Conservation (phyloP, 2,888 invertebrate genomes). For the Tenthredo scrophulariae region DNA sequence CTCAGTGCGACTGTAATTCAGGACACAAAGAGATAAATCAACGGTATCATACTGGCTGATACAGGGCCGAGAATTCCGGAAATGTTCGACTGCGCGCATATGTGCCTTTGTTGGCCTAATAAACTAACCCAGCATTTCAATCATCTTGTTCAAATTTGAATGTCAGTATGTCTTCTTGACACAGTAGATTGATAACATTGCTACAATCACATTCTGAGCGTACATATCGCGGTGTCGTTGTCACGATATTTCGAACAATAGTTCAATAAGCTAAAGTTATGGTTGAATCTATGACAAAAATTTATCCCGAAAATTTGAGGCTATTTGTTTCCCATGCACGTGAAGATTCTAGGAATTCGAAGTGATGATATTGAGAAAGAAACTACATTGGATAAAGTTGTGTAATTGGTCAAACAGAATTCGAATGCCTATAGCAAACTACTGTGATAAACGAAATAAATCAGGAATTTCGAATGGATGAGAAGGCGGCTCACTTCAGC, state of each 20-base stretch:
- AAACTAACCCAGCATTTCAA: constrained; percentile 31
- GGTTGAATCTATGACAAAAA: not conserved
- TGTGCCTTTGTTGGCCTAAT: constrained; percentile 24
- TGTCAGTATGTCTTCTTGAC: constrained; percentile 11
- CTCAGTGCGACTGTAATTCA: constrained; percentile 32
- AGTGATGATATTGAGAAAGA: constrained; percentile 4
- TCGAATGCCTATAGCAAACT: not conserved
- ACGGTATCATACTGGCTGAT: constrained; percentile 49
- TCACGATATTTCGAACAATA: not conserved
- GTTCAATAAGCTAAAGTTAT: not conserved
- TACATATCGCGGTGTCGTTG: not conserved
- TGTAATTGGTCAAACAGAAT: not conserved
- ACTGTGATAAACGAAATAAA: not conserved
- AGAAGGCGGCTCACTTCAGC: not conserved
- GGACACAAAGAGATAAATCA: constrained; percentile 44
- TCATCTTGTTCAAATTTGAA: constrained; percentile 10
- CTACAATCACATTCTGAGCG: not conserved
- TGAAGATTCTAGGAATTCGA: not conserved
- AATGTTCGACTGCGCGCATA: constrained; percentile 21
- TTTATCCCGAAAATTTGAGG: not conserved
- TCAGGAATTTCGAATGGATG: not conserved
- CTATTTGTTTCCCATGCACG: not conserved
- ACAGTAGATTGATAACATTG: not conserved
- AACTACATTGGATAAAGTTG: not conserved
- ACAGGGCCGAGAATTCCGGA: not conserved